Evolutionary conservation across 2,888 invertebrate genomes (phyloP), one percentile per base, ranked within the genome.

Genomic region (Epinotia nisella): DNA sequence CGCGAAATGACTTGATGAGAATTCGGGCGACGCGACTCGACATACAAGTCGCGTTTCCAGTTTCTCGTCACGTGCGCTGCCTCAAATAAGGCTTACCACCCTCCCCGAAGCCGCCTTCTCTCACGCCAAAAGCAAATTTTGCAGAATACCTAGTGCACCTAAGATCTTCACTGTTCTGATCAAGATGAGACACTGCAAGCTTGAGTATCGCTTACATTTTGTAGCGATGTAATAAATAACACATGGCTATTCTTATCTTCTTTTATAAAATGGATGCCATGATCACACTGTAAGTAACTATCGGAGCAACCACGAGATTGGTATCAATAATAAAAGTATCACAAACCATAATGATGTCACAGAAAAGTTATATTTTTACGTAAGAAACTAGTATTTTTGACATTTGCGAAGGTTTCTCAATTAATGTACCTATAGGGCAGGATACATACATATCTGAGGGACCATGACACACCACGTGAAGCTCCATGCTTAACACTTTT

Each of bases 1-100:
- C 89, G 89, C 86, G 87, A 86, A 86, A 89, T 91, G 90, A 90
- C 92, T 91, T 92, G 93, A 92, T 91, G 92, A 91, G 92, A 92
- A 91, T 90, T 90, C 88, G 85, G 88, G 81, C 79, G 80, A 68
- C 67, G 85, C 83, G 87, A 83, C 86, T 83, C 88, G 87, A 87
- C 87, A 89, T 86, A 91, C 89, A 87, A 88, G 89, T 81, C 82
- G 81, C 84, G 89, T 86, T 92, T 91, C 88, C 87, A 90, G 90
- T 93, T 93, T 93, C 93, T 84, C 83, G 92, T 93, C 92, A 93
- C 93, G 93, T 91, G 88, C 92, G 85, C 86, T 79, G 89, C 85
- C 90, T 90, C 90, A 90, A 92, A 92, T 92, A 92, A 91, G 93
- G 91, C 92, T 90, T 89, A 90, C 88, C 86, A 87, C 87, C 87